Conservation (phyloP, 2,888 invertebrate genomes). For the Nysson spinosus region DNA sequence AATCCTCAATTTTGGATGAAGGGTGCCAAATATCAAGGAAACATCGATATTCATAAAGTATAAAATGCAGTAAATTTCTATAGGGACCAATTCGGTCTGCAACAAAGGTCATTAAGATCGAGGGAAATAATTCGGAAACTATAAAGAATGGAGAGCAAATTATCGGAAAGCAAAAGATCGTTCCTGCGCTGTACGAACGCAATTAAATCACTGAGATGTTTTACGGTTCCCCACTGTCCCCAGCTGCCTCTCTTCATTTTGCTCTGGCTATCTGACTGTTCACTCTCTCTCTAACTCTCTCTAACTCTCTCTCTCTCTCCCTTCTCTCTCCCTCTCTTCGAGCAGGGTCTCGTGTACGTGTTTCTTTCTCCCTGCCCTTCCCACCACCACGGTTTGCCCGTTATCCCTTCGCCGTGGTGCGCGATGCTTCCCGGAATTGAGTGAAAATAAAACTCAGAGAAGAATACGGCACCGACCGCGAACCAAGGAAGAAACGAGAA, state of each 20-base stretch:
- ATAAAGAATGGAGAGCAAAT: conserved; percentile 10
- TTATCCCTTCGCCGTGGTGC: conserved; percentile 51
- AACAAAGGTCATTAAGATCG: too few species aligned
- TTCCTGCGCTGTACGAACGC: conserved; percentile 41
- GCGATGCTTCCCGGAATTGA: conserved; percentile 67
- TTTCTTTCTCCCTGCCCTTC: conserved; percentile 47
- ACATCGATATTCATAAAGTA: too few species aligned
- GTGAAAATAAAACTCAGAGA: conserved; percentile 64
- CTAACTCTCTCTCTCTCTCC: not conserved
- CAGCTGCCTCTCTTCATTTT: conserved; percentile 50
- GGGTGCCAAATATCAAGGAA: too few species aligned
- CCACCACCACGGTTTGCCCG: conserved; percentile 45
- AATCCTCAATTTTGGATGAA: too few species aligned
- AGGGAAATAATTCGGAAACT: too few species aligned
- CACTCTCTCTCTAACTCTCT: not conserved
- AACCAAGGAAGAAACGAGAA: conserved; percentile 19
- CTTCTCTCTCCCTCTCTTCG: conserved; percentile 35
- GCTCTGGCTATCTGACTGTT: conserved; percentile 23
- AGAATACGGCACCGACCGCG: conserved; percentile 52
- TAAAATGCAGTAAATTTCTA: too few species aligned
- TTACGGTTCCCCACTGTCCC: conserved; percentile 47
- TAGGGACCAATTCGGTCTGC: too few species aligned
- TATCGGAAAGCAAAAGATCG: conserved; percentile 42
- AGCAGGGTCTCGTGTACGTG: conserved; percentile 41
- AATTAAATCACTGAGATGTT: conserved; percentile 65